Evolutionary conservation across 92 coral and sea anemone genomes (phyloP), one percentile per base, ranked within the genome.

Genomic region (Anthopleura xanthogrammica): DNA sequence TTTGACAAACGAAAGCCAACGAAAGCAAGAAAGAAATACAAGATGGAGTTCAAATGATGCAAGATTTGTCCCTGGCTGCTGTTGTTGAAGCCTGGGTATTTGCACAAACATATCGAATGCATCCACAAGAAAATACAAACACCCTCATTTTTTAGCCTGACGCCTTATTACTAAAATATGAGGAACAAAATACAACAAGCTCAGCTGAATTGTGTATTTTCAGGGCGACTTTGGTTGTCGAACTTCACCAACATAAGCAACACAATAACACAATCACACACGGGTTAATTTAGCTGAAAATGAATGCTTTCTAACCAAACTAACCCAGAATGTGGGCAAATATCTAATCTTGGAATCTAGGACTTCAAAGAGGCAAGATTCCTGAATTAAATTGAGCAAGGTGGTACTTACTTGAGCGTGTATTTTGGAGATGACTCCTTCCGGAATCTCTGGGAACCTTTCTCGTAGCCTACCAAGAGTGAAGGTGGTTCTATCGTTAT

Each of bases 401-500:
- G 43, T 76, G 55, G 46, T 36, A 77, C 87, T 60, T 82, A 91
- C 94, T 86, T 88, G 81, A 23, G 86, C 71, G 78, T 88, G 94
- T 52, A 83, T 88, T 39, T 64, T 77, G 46, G 94, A 82, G 64
- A 91, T 88, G 73, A 91, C 90, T 46, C 85, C 85, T 77, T 88
- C 91, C 85, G 94, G 92, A 75, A 91, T 85, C 87, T 91, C 94
- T 54, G 94, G 94, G 80, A 91, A 91, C 23, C 92, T 87, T 78
- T 81, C 87, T 82, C 78, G 86, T 22, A 91, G 88, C 80, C 82
- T 82, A 58, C 74, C 78, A 50, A 83, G 62, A 62, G 77, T 82
- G 41, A 77, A 81, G 72, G 87, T 85, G 72, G 87, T 85, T 80
- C 78, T 85, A 46, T 88, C 87, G 71, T 88, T 87, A 80, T 88